phyloP scores from a whole-genome alignment of 2,797 vertebrate species.

The Pristis pectinata region DNA sequence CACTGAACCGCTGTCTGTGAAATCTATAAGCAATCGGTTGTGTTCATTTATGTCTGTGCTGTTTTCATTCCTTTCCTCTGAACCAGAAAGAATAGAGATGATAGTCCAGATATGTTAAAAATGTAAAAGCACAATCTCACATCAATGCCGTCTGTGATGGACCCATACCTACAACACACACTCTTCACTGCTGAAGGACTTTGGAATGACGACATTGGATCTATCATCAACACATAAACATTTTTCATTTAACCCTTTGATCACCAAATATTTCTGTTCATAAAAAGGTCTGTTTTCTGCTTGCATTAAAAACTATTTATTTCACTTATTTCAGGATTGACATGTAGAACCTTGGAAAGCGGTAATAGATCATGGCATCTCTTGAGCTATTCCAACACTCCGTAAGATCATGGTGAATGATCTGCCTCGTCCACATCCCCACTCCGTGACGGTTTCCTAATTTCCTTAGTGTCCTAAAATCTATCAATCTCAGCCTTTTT shows the following conservation, averaged over 20 bases:
- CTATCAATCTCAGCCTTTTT: too few species aligned
- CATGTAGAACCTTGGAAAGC: not conserved
- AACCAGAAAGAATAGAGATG: not conserved
- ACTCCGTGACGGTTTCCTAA: too few species aligned
- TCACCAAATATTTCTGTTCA: not conserved
- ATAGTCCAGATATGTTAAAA: constrained; percentile 32
- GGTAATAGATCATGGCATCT: too few species aligned
- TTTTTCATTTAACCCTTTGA: not conserved
- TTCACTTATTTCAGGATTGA: not conserved
- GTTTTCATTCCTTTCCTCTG: constrained; percentile 17
- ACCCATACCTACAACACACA: not conserved
- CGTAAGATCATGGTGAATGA: too few species aligned
- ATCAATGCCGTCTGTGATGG: constrained; percentile 12
- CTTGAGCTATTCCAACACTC: too few species aligned
- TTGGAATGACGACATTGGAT: constrained; percentile 10
- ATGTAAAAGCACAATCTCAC: constrained; percentile 16
- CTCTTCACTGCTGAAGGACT: constrained; percentile 7
- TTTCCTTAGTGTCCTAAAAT: too few species aligned
- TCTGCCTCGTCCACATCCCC: too few species aligned
- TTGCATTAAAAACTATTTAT: not conserved
- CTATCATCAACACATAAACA: constrained; percentile 23
- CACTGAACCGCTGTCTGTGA: not conserved
- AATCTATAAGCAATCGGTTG: constrained; percentile 23
- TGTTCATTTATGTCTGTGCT: not conserved
- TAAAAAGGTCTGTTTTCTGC: not conserved